Evolutionary conservation across 2,888 invertebrate genomes (phyloP), one percentile per base, ranked within the genome.

Genomic region (Luffia ferchaultella): DNA sequence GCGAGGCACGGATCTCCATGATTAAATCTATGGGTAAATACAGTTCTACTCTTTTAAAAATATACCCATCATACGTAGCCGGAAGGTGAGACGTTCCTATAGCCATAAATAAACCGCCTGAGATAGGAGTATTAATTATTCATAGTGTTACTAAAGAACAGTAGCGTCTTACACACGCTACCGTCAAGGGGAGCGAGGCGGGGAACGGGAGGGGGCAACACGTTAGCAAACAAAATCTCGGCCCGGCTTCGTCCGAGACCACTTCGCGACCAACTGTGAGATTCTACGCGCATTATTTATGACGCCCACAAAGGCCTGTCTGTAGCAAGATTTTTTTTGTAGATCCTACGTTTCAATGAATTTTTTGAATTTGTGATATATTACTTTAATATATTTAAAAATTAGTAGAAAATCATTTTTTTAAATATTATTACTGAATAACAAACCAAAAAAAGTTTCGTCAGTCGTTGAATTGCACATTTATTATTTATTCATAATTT

Each of bases 261-360:
- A 68, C 73, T 74, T 74, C 73, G 62, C 73, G 70, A 67, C 71
- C 68, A 62, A 70, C 70, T 64, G 73, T 58, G 69, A 73, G 66
- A 74, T 72, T 74, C 71, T 72, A 65, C 58, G 54, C 62, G 62
- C 61, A 46, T 62, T 65, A 60, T 63, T 63, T 65, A 62, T 66
- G 60, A 57, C 59, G 58, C 58, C 55, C 54, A 54, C 57, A 53
- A 54, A 45, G 30, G 17, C 15, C 7, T 15, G 20, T n/a, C 19
- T 40, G 16, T 18, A 17, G 17, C 55, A 12, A 30, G 3, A 52
- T 30, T 30, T 59, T 63, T 64, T 65, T 63, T 62, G 64, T 62
- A 51, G 55, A 64, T 58, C 62, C 62, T 67, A 63, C 71, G 64
- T 64, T 67, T 64, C 20, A 45, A 20, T 45, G 20, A 45, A 45